Evolutionary conservation across 92 coral and sea anemone genomes (phyloP).

Genomic region (Heliopora coerulea): DNA sequence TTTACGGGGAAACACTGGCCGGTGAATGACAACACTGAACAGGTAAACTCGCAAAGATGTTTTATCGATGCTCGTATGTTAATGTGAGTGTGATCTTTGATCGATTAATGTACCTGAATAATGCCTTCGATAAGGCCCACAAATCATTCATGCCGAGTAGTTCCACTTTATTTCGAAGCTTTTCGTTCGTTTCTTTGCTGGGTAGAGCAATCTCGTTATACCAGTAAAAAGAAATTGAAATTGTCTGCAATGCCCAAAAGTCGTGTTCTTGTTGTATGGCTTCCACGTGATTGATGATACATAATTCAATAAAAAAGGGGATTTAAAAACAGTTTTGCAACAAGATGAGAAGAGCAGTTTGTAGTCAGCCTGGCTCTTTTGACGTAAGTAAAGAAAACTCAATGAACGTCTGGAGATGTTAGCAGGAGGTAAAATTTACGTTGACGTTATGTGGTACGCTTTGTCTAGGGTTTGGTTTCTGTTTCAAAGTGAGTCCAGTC

Average conservation of each 20-base stretch:
- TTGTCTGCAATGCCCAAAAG: background rate
- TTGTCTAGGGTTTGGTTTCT: background rate
- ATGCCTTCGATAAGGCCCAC: too few relatives aligned
- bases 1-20: constrained; percentile 96
- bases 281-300: background rate
- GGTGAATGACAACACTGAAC: constrained; percentile 65
- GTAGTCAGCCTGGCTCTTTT: too few relatives aligned
- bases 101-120: background rate
- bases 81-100: constrained; percentile 2
- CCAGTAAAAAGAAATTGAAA: background rate
- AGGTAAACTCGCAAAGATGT: constrained; percentile 58
- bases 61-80: background rate
- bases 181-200: too few relatives aligned
- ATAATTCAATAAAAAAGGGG: background rate
- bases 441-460: too few relatives aligned
- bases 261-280: background rate
- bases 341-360: too few relatives aligned
- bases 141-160: too few relatives aligned
- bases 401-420: too few relatives aligned
- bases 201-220: background rate
- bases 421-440: too few relatives aligned
- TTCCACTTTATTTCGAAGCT: too few relatives aligned
- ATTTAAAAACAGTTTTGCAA: too few relatives aligned
- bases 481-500: background rate
- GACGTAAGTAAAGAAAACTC: too few relatives aligned